Conservation (phyloP, 2,888 invertebrate species). For the Drosophila quasianomalipes region DNA sequence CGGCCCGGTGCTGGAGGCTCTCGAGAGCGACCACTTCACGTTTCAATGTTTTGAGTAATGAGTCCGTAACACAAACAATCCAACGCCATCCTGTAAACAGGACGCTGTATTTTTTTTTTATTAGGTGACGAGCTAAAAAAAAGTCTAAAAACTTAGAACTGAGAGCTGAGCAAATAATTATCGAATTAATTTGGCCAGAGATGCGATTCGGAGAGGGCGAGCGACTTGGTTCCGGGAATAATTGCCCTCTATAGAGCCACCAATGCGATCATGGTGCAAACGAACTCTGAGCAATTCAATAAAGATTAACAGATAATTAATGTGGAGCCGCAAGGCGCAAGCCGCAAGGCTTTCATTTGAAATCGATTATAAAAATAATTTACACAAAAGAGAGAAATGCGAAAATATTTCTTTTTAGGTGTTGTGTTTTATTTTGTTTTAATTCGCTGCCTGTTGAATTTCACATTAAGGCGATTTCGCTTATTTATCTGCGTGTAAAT, state of each 20-base stretch:
- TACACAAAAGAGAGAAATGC: slow-evolving; percentile 38
- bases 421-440: slow-evolving; percentile 16
- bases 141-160: not conserved
- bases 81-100: slow-evolving; percentile 66
- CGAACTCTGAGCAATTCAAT: slow-evolving; percentile 41
- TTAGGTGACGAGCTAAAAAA: slow-evolving; percentile 49
- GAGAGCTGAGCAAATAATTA: slow-evolving; percentile 7
- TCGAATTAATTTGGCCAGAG: slow-evolving; percentile 1
- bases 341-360: slow-evolving; percentile 47
- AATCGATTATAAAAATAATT: slow-evolving; percentile 56
- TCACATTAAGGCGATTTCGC: slow-evolving; percentile 61
- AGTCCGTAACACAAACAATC: slow-evolving; percentile 19
- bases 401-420: slow-evolving; percentile 17
- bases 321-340: slow-evolving; percentile 42
- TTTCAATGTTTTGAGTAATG: slow-evolving; percentile 58
- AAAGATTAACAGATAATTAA: slow-evolving; percentile 63
- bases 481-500: slow-evolving; percentile 63
- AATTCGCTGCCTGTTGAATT: slow-evolving; percentile 54
- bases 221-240: slow-evolving; percentile 18
- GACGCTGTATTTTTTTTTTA: slow-evolving; percentile 50
- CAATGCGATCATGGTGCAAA: slow-evolving; percentile 23
- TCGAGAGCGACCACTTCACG: slow-evolving; percentile 51
- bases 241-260: too few relatives aligned
- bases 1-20: slow-evolving; percentile 42
- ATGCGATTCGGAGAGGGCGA: slow-evolving; percentile 1